A percentile compares a stretch with the other conserved stretches of the same genome.
phyloP scores from a whole-genome alignment of 2,888 invertebrate genomes.

The Cancer borealis region DNA sequence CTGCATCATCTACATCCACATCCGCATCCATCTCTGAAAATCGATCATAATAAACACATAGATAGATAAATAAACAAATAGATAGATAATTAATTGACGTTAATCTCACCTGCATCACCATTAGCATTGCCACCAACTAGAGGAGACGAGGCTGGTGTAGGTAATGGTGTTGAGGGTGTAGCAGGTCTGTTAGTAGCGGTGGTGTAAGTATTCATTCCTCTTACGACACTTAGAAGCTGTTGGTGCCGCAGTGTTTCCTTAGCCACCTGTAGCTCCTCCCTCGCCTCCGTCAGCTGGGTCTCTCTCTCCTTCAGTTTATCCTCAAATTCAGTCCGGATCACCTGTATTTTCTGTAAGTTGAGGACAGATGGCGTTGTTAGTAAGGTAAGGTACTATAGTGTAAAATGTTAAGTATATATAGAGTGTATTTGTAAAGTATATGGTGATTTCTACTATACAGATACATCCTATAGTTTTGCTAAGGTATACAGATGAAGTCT shows the following conservation, averaged over 20 bases:
- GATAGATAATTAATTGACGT: neutral
- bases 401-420: no score
- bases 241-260: conserved; percentile 66
- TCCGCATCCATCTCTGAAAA: neutral
- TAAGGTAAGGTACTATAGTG: neutral
- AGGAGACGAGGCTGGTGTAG: neutral
- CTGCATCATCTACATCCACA: neutral
- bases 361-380: neutral
- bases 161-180: neutral
- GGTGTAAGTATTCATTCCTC: conserved; percentile 51
- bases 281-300: conserved; percentile 36
- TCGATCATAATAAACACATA: neutral
- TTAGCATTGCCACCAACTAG: neutral
- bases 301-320: conserved; percentile 56
- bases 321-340: conserved; percentile 55
- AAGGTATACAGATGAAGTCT: no score
- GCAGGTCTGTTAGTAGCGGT: neutral
- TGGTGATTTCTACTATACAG: no score
- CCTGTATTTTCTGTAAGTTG: conserved; percentile 57
- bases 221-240: conserved; percentile 67
- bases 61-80: neutral
- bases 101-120: neutral
- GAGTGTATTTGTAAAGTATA: no score
- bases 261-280: conserved; percentile 55
- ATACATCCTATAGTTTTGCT: no score